phyloP scores from a whole-genome alignment of 2,888 invertebrate genomes.

The Ceriagrion tenellum region DNA sequence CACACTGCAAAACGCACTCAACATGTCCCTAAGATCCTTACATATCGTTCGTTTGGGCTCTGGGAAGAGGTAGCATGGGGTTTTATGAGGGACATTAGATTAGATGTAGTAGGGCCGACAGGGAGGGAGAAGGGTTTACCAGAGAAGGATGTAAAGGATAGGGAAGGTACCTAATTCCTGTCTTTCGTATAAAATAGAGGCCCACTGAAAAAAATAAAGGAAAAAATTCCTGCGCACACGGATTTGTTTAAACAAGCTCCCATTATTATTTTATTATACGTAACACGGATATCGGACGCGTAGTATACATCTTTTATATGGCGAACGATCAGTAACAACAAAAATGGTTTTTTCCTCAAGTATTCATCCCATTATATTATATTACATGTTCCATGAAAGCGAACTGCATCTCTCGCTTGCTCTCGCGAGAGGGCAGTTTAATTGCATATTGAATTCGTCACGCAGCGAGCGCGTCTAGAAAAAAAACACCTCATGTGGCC shows the following conservation, averaged over 20 bases:
- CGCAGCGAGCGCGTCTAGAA: background rate
- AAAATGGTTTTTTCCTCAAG: slow-evolving; percentile 25
- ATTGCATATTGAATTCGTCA: background rate
- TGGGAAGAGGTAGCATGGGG: background rate
- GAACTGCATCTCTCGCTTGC: slow-evolving; percentile 25
- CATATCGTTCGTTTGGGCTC: background rate
- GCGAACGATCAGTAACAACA: slow-evolving; percentile 63
- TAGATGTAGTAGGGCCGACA: background rate
- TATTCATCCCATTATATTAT: slow-evolving; percentile 1
- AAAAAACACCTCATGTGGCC: background rate
- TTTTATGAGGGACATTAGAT: background rate
- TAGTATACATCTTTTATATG: slow-evolving; percentile 59
- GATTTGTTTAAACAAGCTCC: slow-evolving; percentile 43
- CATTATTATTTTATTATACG: slow-evolving; percentile 24
- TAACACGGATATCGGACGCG: slow-evolving; percentile 63
- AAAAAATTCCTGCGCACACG: slow-evolving; percentile 18
- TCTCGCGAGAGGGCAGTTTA: background rate
- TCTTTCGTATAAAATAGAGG: slow-evolving; percentile 2
- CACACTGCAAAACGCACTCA: background rate
- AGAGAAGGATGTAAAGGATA: background rate
- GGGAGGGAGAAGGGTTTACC: background rate
- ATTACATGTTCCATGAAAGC: slow-evolving; percentile 48
- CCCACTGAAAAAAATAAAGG: slow-evolving; percentile 6
- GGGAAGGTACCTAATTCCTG: background rate
- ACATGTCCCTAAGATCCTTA: background rate